A percentile compares a stretch with the other conserved stretches of the same genome.
Conservation (phyloP, 2,888 invertebrate genomes). For the Papilio protenor region DNA sequence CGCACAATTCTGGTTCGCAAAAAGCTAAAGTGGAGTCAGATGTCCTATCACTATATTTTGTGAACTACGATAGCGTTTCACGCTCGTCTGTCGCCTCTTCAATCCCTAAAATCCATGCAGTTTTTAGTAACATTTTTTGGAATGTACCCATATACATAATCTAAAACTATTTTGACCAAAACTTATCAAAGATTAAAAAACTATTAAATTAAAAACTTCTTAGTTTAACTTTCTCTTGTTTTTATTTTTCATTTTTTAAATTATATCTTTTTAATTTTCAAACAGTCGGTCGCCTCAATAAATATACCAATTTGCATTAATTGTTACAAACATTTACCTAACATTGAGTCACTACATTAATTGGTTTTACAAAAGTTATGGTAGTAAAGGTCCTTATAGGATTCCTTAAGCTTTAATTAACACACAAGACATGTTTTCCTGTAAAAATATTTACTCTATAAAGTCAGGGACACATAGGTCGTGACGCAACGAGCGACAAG, state of each 20-base stretch:
- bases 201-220: neutral
- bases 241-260: no score
- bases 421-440: neutral
- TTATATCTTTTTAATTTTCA: no score
- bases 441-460: neutral
- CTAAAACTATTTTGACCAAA: neutral
- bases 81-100: neutral
- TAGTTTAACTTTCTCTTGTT: neutral
- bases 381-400: neutral
- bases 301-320: no score
- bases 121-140: neutral
- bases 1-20: neutral
- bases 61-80: constrained; percentile 10
- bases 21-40: constrained; percentile 7
- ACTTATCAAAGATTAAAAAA: neutral
- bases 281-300: no score
- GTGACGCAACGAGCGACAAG: constrained; percentile 6
- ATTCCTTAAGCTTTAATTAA: neutral
- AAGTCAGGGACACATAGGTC: neutral
- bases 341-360: no score
- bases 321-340: no score
- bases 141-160: neutral
- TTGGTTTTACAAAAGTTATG: neutral
- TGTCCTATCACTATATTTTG: neutral
- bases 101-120: neutral